Conservation (phyloP, 1,140 invertebrate genomes). For the Formica exsecta region DNA sequence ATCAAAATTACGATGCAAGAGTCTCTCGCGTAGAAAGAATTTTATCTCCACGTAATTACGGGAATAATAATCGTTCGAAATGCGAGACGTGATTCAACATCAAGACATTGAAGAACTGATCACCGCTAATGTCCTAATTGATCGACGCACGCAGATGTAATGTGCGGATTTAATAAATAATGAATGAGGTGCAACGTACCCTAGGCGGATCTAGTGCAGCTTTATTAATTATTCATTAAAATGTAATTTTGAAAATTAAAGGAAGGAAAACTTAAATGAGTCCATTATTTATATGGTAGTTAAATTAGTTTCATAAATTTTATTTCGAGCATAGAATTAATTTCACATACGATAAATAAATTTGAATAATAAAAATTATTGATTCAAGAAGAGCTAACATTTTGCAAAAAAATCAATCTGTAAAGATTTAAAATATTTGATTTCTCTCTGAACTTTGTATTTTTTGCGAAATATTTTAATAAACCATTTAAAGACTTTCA, state of each 20-base stretch:
- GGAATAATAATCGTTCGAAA: constrained; percentile 32
- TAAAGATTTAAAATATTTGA: not conserved
- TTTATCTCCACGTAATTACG: constrained; percentile 51
- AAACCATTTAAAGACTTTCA: not conserved
- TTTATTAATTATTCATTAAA: constrained; percentile 39
- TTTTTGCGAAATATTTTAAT: not conserved
- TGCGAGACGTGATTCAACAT: not conserved
- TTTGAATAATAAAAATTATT: constrained; percentile 4
- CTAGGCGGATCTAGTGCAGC: constrained; percentile 2
- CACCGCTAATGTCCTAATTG: constrained; percentile 32
- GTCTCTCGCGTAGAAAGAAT: constrained; percentile 56
- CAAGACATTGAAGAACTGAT: constrained; percentile 25
- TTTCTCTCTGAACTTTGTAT: not conserved
- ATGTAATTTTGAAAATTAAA: constrained; percentile 23
- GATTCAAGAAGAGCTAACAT: not conserved
- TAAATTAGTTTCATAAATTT: constrained; percentile 24
- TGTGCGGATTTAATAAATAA: constrained; percentile 44
- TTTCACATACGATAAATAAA: not conserved
- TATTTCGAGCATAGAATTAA: not conserved
- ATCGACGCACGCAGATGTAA: constrained; percentile 40
- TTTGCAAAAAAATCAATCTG: not conserved
- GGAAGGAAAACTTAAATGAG: not conserved
- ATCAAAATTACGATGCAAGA: constrained; percentile 22
- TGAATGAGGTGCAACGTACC: constrained; percentile 44
- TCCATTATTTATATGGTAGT: constrained; percentile 10